These are phyloP conservation scores for Pogonophryne albipinna DNA, from an alignment of 2,797 vertebrate species.

Conservation along the genomic window DNA sequence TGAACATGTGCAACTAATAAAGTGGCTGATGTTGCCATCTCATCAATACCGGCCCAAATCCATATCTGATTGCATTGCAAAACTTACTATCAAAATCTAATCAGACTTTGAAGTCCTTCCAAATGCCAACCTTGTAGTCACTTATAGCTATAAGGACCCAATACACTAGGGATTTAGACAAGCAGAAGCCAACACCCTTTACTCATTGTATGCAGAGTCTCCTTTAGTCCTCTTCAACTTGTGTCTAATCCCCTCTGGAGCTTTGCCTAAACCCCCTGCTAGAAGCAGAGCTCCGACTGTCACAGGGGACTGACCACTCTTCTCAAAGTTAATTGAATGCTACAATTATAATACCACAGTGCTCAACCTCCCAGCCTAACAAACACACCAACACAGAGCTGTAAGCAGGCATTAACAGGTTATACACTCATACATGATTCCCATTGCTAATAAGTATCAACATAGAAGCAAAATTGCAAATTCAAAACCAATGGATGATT, in stretches of 20 bases:
- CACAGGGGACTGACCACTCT: constrained; percentile 46
- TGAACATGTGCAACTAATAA: too few relatives aligned
- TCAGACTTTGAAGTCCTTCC: constrained; percentile 27
- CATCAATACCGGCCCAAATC: background rate
- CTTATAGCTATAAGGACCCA: constrained; percentile 12
- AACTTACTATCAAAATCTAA: constrained; percentile 18
- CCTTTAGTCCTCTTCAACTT: constrained; percentile 39
- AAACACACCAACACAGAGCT: constrained; percentile 11
- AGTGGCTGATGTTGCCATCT: background rate
- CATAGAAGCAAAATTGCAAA: background rate
- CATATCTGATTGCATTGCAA: constrained; percentile 20
- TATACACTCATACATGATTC: background rate
- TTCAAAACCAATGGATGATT: constrained; percentile 13
- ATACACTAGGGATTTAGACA: constrained; percentile 28
- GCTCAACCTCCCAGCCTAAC: constrained; percentile 15
- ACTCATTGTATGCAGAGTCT: constrained; percentile 44
- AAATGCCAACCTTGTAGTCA: constrained; percentile 3
- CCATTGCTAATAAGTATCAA: background rate
- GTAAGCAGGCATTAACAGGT: constrained; percentile 4
- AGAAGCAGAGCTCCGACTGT: constrained; percentile 49
- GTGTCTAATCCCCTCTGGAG: constrained; percentile 52
- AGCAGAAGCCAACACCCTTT: constrained; percentile 17
- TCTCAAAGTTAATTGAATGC: constrained; percentile 63
- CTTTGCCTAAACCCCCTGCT: constrained; percentile 38
- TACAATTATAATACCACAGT: constrained; percentile 31